Conservation (phyloP, 2,888 invertebrate species). For the Morpho achilles region DNA sequence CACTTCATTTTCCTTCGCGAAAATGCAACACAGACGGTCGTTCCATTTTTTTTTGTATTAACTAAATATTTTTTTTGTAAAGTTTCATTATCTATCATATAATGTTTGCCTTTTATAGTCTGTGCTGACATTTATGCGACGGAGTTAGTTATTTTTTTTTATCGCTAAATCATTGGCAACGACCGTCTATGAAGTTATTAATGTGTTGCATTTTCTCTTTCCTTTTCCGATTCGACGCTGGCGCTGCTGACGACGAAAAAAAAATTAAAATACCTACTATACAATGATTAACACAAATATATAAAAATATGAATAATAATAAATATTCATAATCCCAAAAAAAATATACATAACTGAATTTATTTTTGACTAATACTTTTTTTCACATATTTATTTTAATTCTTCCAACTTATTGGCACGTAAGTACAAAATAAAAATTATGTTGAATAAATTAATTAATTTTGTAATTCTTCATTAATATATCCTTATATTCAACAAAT, state of each 20-base stretch:
- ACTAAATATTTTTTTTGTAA: slow-evolving; percentile 23
- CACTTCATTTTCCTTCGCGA: slow-evolving; percentile 45
- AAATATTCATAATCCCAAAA: neutral
- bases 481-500: too few species aligned
- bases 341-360: neutral
- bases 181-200: slow-evolving; percentile 54
- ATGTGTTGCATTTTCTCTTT: slow-evolving; percentile 79
- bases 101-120: slow-evolving; percentile 52
- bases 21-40: slow-evolving; percentile 79
- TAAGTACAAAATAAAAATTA: too few species aligned
- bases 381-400: too few species aligned
- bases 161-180: slow-evolving; percentile 30
- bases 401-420: too few species aligned
- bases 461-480: too few species aligned
- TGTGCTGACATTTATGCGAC: slow-evolving; percentile 76
- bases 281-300: neutral
- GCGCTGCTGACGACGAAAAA: slow-evolving; percentile 26
- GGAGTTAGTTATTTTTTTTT: slow-evolving; percentile 36
- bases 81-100: slow-evolving; percentile 10
- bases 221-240: slow-evolving; percentile 63
- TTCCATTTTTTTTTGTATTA: slow-evolving; percentile 27
- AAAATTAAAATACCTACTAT: neutral
- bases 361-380: too few species aligned
- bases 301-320: neutral
- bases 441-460: too few species aligned